These are phyloP conservation scores for Ectemnius lituratus DNA, from an alignment of 2,888 invertebrate species.

Conservation along the genomic window DNA sequence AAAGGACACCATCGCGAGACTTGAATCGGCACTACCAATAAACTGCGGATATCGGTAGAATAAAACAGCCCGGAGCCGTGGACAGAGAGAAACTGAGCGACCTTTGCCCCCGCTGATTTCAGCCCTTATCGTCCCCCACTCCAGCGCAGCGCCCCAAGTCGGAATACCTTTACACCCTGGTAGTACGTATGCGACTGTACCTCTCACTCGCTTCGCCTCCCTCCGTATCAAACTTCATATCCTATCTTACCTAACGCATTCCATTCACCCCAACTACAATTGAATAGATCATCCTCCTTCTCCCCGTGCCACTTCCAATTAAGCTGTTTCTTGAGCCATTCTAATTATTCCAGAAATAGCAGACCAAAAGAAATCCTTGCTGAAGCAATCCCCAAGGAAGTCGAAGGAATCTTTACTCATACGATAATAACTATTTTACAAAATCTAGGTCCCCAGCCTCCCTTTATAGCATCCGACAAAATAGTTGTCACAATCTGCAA, in stretches of 20 bases:
- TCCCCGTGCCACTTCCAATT: background rate
- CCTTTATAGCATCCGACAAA: too few species aligned
- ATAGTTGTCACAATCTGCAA: too few species aligned
- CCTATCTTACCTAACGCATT: too few species aligned
- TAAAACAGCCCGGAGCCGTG: constrained; percentile 58
- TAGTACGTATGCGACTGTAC: constrained; percentile 37
- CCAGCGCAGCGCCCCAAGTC: constrained; percentile 43
- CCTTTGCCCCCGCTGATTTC: constrained; percentile 73
- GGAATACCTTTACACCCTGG: constrained; percentile 57
- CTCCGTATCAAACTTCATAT: constrained; percentile 3
- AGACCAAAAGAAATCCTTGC: too few species aligned
- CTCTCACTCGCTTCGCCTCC: constrained; percentile 23
- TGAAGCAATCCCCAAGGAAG: too few species aligned
- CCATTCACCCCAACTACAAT: too few species aligned
- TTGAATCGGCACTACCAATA: constrained; percentile 18
- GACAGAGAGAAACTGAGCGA: constrained; percentile 73
- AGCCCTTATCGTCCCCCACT: constrained; percentile 70
- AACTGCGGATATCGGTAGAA: constrained; percentile 31
- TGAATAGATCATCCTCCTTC: too few species aligned
- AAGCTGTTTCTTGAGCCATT: background rate
- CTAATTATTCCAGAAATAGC: background rate
- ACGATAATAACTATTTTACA: too few species aligned
- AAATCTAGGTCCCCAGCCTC: too few species aligned
- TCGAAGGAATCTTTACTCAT: too few species aligned
- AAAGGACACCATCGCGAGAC: constrained; percentile 8